These are phyloP conservation scores for Cantharis nigra DNA, from an alignment of 2,888 invertebrate species.

Conservation along the genomic window DNA sequence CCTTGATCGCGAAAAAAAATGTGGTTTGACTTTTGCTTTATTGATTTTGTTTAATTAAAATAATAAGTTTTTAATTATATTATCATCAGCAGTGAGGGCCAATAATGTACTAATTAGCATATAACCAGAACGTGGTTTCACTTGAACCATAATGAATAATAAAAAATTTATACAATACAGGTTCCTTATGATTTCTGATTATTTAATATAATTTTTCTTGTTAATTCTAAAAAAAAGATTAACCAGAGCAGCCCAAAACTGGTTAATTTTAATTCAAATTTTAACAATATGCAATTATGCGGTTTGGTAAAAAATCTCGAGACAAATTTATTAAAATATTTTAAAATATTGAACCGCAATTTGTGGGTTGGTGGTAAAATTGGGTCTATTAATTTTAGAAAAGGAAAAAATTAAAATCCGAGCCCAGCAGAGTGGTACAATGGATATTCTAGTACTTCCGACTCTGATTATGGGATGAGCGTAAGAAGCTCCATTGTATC, in stretches of 20 bases:
- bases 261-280: no score
- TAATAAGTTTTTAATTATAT: background rate
- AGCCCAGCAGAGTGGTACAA: background rate
- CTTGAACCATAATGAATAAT: background rate
- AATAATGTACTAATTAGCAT: background rate
- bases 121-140: background rate
- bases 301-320: background rate
- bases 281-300: background rate
- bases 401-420: background rate
- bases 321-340: background rate
- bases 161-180: background rate
- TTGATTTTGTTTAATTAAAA: background rate
- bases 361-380: background rate
- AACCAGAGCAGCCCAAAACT: background rate
- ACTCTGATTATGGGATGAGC: background rate
- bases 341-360: background rate
- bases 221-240: background rate
- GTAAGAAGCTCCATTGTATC: background rate
- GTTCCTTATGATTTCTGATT: background rate
- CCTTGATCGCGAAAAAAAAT: background rate
- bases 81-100: background rate
- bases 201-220: background rate
- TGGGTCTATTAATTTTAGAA: background rate
- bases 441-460: background rate
- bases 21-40: background rate